Evolutionary conservation across 2,888 invertebrate species (phyloP).

Genomic region (Hyppa rectilinea): DNA sequence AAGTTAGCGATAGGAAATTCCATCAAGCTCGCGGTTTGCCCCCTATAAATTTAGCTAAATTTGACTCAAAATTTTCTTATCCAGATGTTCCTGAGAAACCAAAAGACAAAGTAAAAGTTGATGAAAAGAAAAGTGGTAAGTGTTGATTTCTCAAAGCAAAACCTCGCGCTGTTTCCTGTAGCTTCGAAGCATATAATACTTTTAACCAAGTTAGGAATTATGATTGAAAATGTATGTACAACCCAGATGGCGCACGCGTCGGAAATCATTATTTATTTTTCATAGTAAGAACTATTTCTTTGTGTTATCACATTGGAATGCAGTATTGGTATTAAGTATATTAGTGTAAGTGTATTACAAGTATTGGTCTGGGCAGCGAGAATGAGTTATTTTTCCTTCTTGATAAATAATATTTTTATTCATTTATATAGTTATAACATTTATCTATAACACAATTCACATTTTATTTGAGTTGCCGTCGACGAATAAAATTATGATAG

Average conservation of each 20-base stretch:
- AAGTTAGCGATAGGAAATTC: background rate
- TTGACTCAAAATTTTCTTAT: background rate
- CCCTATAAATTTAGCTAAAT: background rate
- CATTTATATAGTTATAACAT: too few relatives aligned
- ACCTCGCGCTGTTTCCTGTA: background rate
- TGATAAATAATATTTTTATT: too few relatives aligned
- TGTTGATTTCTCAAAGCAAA: background rate
- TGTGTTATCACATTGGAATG: background rate
- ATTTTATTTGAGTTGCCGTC: too few relatives aligned
- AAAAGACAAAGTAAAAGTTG: background rate
- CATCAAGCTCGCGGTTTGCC: background rate
- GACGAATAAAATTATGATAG: too few relatives aligned
- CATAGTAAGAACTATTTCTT: too few relatives aligned
- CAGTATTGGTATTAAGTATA: too few relatives aligned
- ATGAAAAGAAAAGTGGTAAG: slow-evolving; percentile 15
- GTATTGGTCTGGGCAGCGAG: background rate
- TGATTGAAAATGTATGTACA: background rate
- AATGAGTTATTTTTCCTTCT: background rate
- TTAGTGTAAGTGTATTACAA: too few relatives aligned
- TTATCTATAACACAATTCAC: too few relatives aligned
- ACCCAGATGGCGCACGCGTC: background rate
- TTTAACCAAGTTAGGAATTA: background rate
- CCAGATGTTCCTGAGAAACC: slow-evolving; percentile 35
- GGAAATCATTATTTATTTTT: too few relatives aligned
- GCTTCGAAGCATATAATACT: background rate